A percentile compares a stretch with the other conserved stretches of the same genome.
phyloP scores from a whole-genome alignment of 2,797 vertebrate genomes.

The Chaunax sp. region DNA sequence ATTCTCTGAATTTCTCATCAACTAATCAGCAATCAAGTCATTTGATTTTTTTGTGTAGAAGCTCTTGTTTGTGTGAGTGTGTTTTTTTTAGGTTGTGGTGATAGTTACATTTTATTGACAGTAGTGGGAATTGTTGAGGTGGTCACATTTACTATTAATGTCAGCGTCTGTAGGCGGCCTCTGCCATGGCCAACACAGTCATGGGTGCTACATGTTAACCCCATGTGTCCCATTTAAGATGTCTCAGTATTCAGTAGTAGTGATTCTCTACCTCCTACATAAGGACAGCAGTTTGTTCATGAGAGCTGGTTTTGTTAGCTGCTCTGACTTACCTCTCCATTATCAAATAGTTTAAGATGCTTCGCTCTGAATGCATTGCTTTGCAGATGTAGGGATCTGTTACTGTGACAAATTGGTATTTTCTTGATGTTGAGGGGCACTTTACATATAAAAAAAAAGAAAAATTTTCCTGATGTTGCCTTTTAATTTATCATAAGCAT shows the following conservation, averaged over 20 bases:
- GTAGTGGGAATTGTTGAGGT: background rate
- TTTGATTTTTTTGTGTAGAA: background rate
- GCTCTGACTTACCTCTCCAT: background rate
- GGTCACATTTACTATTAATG: background rate
- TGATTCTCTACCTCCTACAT: background rate
- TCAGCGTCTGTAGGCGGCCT: background rate
- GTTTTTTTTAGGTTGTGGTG: no score
- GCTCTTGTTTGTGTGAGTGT: background rate
- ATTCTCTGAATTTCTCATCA: background rate
- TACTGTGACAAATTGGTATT: background rate
- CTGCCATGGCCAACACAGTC: background rate
- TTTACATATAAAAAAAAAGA: no score
- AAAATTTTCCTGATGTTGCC: no score
- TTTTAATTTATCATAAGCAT: no score
- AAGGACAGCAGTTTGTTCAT: conserved; percentile 19
- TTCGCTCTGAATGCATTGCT: background rate
- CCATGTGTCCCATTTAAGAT: background rate
- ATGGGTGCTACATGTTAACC: background rate
- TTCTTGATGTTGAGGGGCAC: background rate
- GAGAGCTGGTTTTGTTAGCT: conserved; percentile 2
- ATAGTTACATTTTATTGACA: no score
- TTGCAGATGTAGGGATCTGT: background rate
- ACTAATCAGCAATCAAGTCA: background rate
- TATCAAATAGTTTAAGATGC: background rate
- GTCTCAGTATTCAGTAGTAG: background rate